Evolutionary conservation across 2,888 invertebrate genomes (phyloP), one percentile per base, ranked within the genome.

Genomic region (Drosophila longiperda): DNA sequence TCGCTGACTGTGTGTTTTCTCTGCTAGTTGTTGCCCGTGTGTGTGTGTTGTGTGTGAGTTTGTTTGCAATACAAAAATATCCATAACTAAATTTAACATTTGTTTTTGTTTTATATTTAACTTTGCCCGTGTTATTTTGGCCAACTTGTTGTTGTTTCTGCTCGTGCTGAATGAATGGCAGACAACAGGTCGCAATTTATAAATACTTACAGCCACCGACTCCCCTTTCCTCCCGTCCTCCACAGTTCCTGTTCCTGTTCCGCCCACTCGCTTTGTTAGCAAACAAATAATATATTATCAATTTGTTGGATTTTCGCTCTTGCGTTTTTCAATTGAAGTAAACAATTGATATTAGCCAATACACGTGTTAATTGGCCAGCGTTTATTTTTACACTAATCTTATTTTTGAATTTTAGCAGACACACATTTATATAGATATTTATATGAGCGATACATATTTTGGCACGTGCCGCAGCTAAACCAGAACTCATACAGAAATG

Each of bases 91-190:
- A 88, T 76, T 89, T 89, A 86, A 90, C 83, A 86, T 77, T 83
- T 87, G 89, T 90, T 90, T 83, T 80, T 71, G 86, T 78, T 89
- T 88, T 90, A 88, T 83, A 77, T 88, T 90, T 85, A 85, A 89
- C 88, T 82, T 78, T 70, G 74, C 50, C 64, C 54, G 78, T 81
- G 72, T 81, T 79, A 73, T 79, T 79, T 79, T 81, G 83, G 80
- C 80, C 80, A 81, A 81, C 80, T 80, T 83, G 80, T 80, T 80
- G 79, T 72, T 69, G 64, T 49, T 34, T 20, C 59, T 42, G 45
- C 36, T 66, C 40, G 20, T 63, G 67, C 78, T 83, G 68, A 85
- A 85, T 80, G 87, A 78, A 83, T 52, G 65, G 76, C 82, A 86
- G 80, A 83, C 87, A 83, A 88, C 87, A 88, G 83, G 87, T 86